Evolutionary conservation across 2,113 vertebrate species (phyloP), one percentile per base, ranked within the genome.

Genomic region (Xiphias gladius): DNA sequence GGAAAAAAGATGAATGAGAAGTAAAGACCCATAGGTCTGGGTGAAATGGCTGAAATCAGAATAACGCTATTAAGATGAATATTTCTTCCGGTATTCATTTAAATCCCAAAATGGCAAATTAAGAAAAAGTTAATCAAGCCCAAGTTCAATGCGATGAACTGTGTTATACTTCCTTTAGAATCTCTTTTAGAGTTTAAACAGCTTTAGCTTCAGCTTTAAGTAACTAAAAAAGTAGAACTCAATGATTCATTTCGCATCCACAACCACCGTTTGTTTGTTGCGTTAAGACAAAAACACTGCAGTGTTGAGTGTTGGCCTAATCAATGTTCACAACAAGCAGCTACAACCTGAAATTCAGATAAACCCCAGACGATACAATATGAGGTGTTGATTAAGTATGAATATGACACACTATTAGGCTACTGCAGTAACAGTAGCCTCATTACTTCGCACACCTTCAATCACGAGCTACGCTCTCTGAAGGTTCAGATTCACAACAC

Each of bases 21-120:
- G 11, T 12, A 57, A 57, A 24, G 20, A 24, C 52, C 22, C 52
- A n/a, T 24, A 3, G n/a, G 22, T 6, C 7, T 0, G 50, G 10
- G 48, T n/a, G 50, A 54, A 22, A 50, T 48, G 16, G 20, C 35
- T 66, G 48, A 74, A 69, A 46, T 50, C 48, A 72, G 24, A 61
- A 24, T 59, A 5, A 30, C 19, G 5, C 28, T 26, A 54, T 35
- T 5, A 14, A 64, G 35, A n/a, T 43, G n/a, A 13, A 46, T 46
- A 17, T 46, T 52, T 52, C 8, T 52, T 52, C 50, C 5, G 8
- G 17, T 52, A 52, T 20, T 52, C 17, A 52, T 52, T 22, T 7
- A 54, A n/a, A 54, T 54, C 22, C 3, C 8, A 54, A 54, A 10
- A n/a, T 3, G 10, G 22, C 20, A 54, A n/a, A 54, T n/a, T 17